Percentiles rank a stretch among this genome's conserved stretches.
These are phyloP conservation scores for Tragelaphus buxtoni DNA, from an alignment of 2,113 vertebrate genomes.

Conservation along the genomic window DNA sequence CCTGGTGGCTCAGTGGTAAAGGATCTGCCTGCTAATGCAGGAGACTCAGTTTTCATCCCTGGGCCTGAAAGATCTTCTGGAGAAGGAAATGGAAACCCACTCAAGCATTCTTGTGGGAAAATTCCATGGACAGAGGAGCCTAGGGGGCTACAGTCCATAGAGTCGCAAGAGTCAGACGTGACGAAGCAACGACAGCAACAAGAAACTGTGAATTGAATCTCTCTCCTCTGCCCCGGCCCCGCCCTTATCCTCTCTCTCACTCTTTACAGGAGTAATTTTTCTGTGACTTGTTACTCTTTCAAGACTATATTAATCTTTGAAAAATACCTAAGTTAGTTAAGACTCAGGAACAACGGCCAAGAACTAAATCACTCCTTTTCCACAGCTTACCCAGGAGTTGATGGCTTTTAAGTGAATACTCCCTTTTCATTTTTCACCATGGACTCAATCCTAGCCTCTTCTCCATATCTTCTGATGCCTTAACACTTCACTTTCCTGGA, in stretches of 20 bases:
- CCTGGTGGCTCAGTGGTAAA: not conserved
- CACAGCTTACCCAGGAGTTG: not conserved
- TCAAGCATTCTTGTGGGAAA: not conserved
- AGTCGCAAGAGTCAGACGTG: not conserved
- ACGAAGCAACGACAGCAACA: not conserved
- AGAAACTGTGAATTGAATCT: not conserved
- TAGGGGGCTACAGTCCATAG: not conserved
- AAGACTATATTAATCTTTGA: not conserved
- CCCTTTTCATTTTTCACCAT: not conserved
- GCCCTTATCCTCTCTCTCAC: not conserved
- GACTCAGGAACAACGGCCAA: not conserved
- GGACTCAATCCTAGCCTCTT: not conserved
- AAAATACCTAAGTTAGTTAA: not conserved
- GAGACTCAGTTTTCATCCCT: not conserved
- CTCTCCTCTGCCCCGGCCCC: too few species aligned
- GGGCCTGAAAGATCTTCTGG: not conserved
- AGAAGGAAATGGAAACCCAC: not conserved
- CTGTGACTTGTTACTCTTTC: not conserved
- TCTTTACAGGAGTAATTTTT: not conserved
- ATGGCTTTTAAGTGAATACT: not conserved
- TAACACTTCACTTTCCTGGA: not conserved
- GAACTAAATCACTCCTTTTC: not conserved
- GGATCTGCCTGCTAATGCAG: not conserved
- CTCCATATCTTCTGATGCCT: not conserved
- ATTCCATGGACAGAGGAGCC: not conserved